Evolutionary conservation across 2,797 vertebrate species (phyloP).

Genomic region (Capromys pilorides): DNA sequence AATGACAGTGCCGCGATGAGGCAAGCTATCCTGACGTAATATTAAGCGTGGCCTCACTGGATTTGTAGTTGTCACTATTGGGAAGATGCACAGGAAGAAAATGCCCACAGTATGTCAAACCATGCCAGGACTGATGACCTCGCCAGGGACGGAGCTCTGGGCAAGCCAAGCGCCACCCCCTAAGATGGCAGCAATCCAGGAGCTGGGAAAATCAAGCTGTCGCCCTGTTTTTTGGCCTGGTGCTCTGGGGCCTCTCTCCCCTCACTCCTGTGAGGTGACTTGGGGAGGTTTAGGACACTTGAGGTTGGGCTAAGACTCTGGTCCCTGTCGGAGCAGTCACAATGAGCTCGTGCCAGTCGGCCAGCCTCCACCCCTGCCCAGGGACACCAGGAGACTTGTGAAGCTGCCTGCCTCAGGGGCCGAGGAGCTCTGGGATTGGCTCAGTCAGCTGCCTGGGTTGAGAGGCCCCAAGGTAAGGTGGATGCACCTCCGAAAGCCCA

Average conservation of each 20-base stretch:
- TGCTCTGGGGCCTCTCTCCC: not conserved
- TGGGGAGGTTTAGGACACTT: not conserved
- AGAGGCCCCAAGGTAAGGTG: not conserved
- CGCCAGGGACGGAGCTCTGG: not conserved
- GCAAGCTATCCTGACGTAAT: not conserved
- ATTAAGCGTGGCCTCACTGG: not conserved
- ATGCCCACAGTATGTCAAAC: not conserved
- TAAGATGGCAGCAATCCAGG: not conserved
- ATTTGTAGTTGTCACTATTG: not conserved
- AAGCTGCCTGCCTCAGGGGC: too few species aligned
- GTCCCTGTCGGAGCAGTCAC: too few species aligned
- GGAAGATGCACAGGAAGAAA: not conserved
- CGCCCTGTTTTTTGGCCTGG: not conserved
- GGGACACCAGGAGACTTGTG: not conserved
- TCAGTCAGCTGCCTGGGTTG: not conserved
- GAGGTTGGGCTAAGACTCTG: not conserved
- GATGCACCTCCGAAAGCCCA: not conserved
- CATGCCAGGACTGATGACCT: not conserved
- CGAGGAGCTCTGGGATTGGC: not conserved
- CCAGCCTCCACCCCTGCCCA: fast-evolving
- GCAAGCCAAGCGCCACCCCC: not conserved
- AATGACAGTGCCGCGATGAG: not conserved
- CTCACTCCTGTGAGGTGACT: not conserved
- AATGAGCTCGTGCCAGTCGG: not conserved
- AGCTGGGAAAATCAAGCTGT: not conserved